Base-by-base conservation (phyloP, 2,888 invertebrate genomes). In the Fragum whitleyi region DNA sequence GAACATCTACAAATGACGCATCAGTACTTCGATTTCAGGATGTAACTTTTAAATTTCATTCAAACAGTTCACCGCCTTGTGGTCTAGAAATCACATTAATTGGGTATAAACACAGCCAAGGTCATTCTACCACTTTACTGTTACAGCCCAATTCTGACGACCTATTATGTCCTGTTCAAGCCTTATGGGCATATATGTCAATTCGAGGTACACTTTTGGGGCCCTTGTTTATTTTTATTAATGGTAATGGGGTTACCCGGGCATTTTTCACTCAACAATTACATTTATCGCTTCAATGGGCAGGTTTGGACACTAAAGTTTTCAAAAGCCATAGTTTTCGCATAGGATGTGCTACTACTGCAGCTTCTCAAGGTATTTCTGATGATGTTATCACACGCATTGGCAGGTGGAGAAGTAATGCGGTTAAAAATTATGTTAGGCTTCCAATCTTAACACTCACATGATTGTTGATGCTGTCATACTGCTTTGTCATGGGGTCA, bases 161-260 rank as follows among this genome's bases (percentile, higher is more conserved):
- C n/a, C 21, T 36, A 19, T 36, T 73, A 2, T 81, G 80, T 42
- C 80, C 80, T 11, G 80, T 81, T 29, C 29, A 39, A 26, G 61
- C 70, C 3, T n/a, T 81, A 19, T 23, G 28, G n/a, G 21, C 21
- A 29, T 77, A 69, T 29, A 26, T 57, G 9, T 16, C 6, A 3
- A 14, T 70, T 9, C 19, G 51, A 28, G 32, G 32, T 28, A 5
- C 23, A 19, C 7, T 7, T 19, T 1, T 16, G 3, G 80, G 77
- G 21, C 74, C 73, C 19, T 23, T 77, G 3, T 81, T 76, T 57
- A 23, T 21, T 14, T 59, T 32, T 47, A 26, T n/a, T 16, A 47
- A 53, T 32, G 77, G 74, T 7, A 29, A 21, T 28, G 61, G 68
- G 19, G 70, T 81, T 23, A 55, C 76, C 14, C 26, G 69, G 2